Conservation (phyloP, 2,797 vertebrate genomes). For the Rousettus madagascariensis region DNA sequence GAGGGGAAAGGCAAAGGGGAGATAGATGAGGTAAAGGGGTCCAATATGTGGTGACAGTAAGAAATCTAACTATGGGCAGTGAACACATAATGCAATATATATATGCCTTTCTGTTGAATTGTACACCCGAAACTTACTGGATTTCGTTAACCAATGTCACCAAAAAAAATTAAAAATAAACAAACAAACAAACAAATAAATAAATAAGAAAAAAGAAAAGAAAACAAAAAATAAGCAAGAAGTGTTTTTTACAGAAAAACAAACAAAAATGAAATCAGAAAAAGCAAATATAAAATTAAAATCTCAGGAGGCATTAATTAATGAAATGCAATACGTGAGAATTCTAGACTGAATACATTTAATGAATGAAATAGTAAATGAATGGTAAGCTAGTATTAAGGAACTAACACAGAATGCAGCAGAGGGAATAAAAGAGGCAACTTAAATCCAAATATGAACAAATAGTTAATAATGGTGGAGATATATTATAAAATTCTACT, state of each 20-base stretch:
- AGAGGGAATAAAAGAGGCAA: background rate
- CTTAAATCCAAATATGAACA: background rate
- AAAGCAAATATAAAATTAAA: background rate
- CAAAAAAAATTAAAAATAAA: too few species aligned
- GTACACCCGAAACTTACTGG: too few species aligned
- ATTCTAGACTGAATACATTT: background rate
- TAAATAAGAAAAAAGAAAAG: too few species aligned
- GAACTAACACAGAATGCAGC: background rate
- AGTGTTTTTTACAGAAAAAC: background rate
- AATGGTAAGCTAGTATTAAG: background rate
- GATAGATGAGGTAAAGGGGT: too few species aligned
- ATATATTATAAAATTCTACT: background rate
- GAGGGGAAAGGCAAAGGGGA: too few species aligned
- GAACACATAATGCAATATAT: too few species aligned
- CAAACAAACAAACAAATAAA: too few species aligned
- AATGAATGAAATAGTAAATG: background rate
- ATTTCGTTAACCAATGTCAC: too few species aligned
- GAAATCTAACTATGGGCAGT: too few species aligned
- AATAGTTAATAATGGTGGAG: background rate
- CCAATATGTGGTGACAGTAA: too few species aligned
- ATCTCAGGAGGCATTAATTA: background rate
- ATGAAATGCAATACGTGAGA: background rate
- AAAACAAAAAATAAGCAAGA: background rate
- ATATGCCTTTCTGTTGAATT: too few species aligned
- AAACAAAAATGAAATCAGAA: background rate